These are phyloP conservation scores for Ellobium chinense DNA, from an alignment of 2,888 invertebrate species.

Conservation along the genomic window DNA sequence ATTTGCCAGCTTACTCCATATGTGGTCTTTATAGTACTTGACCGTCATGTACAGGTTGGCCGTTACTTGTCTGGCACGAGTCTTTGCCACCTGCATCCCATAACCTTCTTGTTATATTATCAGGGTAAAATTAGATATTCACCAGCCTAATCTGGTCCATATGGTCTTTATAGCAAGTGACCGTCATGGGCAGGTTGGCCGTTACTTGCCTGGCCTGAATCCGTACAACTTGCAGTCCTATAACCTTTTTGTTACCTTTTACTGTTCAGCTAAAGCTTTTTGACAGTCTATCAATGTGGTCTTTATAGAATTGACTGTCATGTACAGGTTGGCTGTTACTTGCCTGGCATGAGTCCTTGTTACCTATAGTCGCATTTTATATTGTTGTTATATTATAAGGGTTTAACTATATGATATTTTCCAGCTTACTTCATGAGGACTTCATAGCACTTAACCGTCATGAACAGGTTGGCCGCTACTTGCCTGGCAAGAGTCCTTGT, in stretches of 20 bases:
- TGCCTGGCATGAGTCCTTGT: constrained; percentile 48
- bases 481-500: constrained; percentile 48
- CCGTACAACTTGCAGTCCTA: constrained; percentile 35
- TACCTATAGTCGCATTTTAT: no score
- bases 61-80: constrained; percentile 43
- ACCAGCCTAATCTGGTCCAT: background rate
- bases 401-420: background rate
- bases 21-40: no score
- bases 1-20: background rate
- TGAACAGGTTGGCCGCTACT: background rate
- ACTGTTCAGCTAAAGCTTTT: background rate
- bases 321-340: background rate
- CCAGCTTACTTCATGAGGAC: no score
- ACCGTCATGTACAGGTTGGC: background rate
- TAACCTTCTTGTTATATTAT: no score
- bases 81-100: constrained; percentile 43
- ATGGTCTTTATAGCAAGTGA: no score
- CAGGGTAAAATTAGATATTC: background rate
- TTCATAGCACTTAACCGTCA: no score
- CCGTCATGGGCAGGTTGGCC: background rate
- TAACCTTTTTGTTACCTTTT: no score
- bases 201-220: constrained; percentile 45
- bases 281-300: no score
- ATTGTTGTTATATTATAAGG: no score
- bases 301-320: no score